Percentiles rank a stretch among this genome's conserved stretches.
These are phyloP conservation scores for Callosobruchus maculatus DNA, from an alignment of 2,888 invertebrate species.

Conservation along the genomic window DNA sequence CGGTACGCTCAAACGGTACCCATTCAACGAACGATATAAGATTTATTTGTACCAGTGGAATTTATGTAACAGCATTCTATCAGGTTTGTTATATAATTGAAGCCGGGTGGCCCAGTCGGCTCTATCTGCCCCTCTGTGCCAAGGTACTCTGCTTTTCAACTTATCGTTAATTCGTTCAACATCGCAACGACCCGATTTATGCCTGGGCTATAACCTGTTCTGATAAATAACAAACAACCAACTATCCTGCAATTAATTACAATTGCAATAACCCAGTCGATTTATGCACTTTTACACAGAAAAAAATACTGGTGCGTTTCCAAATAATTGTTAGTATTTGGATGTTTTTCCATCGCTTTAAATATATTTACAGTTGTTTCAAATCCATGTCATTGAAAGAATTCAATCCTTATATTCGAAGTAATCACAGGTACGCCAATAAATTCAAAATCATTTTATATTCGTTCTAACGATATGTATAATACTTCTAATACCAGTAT, in stretches of 20 bases:
- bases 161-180: neutral
- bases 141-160: neutral
- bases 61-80: neutral
- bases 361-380: too few species aligned
- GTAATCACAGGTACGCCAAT: too few species aligned
- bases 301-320: too few species aligned
- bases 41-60: neutral
- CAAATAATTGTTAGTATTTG: too few species aligned
- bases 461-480: too few species aligned
- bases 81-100: neutral
- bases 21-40: neutral
- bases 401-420: too few species aligned
- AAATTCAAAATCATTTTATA: too few species aligned
- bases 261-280: neutral
- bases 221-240: neutral
- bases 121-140: neutral
- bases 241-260: neutral
- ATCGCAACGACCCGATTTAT: neutral
- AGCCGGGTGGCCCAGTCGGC: neutral
- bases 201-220: neutral
- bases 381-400: too few species aligned
- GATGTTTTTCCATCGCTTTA: too few species aligned
- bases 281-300: neutral
- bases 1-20: neutral
- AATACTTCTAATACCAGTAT: too few species aligned